These are phyloP conservation scores for Pissodes strobi DNA, from an alignment of 1,140 invertebrate species.

Conservation along the genomic window DNA sequence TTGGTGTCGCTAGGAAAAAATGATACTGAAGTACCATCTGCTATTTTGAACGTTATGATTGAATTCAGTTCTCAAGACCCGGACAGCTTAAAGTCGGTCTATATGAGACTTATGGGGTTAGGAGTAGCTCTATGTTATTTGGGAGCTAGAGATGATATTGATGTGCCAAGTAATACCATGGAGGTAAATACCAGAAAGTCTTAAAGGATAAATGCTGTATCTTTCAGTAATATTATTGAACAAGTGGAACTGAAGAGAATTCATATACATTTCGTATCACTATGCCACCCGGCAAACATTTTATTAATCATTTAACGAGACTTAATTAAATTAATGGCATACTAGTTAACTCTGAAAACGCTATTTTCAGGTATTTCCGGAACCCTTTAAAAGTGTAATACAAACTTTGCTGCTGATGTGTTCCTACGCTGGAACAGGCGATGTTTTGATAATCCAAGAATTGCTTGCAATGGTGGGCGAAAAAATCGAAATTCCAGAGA, in stretches of 20 bases:
- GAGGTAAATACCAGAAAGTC: constrained; percentile 66
- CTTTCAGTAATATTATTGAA: too few relatives aligned
- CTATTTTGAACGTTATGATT: constrained; percentile 82
- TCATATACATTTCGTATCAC: too few relatives aligned
- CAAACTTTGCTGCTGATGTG: constrained; percentile 79
- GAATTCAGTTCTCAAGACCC: constrained; percentile 58
- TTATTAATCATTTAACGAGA: too few relatives aligned
- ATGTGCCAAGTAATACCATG: constrained; percentile 72
- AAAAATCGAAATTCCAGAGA: constrained; percentile 33
- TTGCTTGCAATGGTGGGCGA: constrained; percentile 77
- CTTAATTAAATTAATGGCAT: too few relatives aligned
- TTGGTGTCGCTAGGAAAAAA: constrained; percentile 94
- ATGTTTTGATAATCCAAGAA: constrained; percentile 83
- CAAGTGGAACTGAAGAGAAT: too few relatives aligned
- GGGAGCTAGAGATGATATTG: constrained; percentile 71
- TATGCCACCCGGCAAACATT: too few relatives aligned
- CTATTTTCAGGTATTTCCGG: constrained; percentile 45
- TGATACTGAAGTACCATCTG: constrained; percentile 83
- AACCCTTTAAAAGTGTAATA: constrained; percentile 74
- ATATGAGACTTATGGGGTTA: constrained; percentile 43
- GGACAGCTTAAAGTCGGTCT: constrained; percentile 37
- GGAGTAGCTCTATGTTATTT: constrained; percentile 50
- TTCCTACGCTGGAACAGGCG: constrained; percentile 85
- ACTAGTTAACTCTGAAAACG: too few relatives aligned
- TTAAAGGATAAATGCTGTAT: too few relatives aligned